Conservation (phyloP, 2,113 vertebrate species). For the Cyprinodon variegatus region DNA sequence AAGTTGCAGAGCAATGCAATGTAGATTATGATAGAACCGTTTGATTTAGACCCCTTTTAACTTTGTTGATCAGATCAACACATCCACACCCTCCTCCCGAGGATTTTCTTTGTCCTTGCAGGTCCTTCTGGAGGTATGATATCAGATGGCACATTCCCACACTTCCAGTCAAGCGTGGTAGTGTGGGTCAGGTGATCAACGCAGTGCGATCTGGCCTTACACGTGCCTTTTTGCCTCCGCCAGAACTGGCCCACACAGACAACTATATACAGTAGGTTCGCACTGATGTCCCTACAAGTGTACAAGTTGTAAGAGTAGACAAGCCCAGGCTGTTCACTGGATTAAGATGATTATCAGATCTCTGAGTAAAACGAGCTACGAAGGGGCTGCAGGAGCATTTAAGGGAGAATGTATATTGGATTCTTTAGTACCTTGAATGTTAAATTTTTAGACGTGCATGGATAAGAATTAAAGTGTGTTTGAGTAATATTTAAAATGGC, state of each 20-base stretch:
- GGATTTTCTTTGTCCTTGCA: constrained; percentile 58
- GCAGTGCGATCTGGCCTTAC: constrained; percentile 35
- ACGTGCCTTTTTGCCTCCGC: constrained; percentile 40
- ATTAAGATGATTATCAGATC: constrained; percentile 52
- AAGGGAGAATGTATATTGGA: not conserved
- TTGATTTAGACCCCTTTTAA: constrained; percentile 2
- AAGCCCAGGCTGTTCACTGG: constrained; percentile 26
- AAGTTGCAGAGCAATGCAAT: not conserved
- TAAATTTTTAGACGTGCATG: not conserved
- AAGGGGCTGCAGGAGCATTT: not conserved
- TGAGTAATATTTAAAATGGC: too few relatives aligned
- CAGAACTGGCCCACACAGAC: constrained; percentile 38
- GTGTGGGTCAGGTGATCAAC: constrained; percentile 30
- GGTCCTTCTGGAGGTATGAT: constrained; percentile 49
- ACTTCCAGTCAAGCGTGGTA: constrained; percentile 49
- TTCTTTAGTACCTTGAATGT: not conserved
- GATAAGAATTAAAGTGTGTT: too few relatives aligned
- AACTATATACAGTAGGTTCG: constrained; percentile 23
- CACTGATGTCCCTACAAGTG: constrained; percentile 24
- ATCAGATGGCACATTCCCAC: constrained; percentile 73
- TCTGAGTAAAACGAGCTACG: not conserved
- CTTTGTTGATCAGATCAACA: constrained; percentile 32
- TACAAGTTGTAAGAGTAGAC: constrained; percentile 36
- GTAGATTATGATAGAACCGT: not conserved
- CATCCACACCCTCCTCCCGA: not conserved